Evolutionary conservation across 2,888 invertebrate species (phyloP).

Genomic region (Hesperia comma): DNA sequence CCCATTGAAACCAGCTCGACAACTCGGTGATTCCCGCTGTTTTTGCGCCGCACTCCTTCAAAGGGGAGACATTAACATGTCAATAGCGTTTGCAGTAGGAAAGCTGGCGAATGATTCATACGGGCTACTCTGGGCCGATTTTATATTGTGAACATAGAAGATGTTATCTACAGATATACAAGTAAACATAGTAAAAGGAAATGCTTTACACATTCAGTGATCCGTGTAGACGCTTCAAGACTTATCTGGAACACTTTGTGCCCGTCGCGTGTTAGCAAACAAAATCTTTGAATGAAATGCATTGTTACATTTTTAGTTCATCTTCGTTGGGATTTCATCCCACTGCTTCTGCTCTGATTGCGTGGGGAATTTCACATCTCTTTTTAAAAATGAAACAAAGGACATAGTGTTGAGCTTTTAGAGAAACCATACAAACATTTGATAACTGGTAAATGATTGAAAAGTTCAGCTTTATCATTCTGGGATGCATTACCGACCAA

Average conservation of each 20-base stretch:
- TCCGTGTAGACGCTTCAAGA: background rate
- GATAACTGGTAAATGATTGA: no score
- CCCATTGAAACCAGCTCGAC: constrained; percentile 22
- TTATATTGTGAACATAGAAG: background rate
- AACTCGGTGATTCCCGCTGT: constrained; percentile 16
- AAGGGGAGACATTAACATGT: constrained; percentile 28
- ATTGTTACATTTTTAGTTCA: background rate
- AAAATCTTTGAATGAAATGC: background rate
- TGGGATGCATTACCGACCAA: no score
- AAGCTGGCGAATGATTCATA: constrained; percentile 10
- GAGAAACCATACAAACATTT: no score
- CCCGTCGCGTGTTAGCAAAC: background rate
- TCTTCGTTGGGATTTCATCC: background rate
- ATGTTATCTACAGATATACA: background rate
- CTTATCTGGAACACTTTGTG: background rate
- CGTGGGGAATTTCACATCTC: no score
- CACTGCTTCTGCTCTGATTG: no score
- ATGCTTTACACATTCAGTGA: background rate
- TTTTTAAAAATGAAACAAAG: no score
- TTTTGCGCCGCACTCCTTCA: constrained; percentile 10
- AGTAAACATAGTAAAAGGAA: background rate
- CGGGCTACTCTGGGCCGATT: background rate
- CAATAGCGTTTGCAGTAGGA: constrained; percentile 13
- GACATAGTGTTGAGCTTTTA: no score
- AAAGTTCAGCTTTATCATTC: no score